Base-by-base conservation (phyloP, 2,113 vertebrate species). In the Urocynchramus pylzowi region DNA sequence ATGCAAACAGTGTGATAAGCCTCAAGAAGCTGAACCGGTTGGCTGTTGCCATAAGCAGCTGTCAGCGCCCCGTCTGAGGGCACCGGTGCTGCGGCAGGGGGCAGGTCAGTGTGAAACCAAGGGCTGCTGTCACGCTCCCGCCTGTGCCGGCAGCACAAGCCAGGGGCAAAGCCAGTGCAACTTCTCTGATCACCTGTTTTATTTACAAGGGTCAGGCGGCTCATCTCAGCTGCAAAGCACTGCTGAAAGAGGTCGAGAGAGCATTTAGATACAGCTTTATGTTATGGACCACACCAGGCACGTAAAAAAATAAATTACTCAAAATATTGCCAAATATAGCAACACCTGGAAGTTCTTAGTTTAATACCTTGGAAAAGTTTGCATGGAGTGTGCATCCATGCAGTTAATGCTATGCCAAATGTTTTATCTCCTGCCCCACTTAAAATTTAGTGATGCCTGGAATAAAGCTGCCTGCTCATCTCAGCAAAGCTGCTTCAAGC, bases 1-100 rank as follows among this genome's bases (percentile, higher is more conserved):
- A 67, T 70, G 70, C 83, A 75, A 79, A 75, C 67, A 42, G 35
- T 70, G 10, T 59, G 84, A 75, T 89, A 86, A 90, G 84, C 31
- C 16, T 42, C 21, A n/a, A 44, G 85, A 45, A 63, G 82, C 10
- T 54, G 69, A 82, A 75, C 68, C 0, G 1, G 73, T 59, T 85
- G 65, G 47, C 42, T 75, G 56, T 31, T 84, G 69, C n/a, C 18
- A 22, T 31, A 3, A 37, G 74, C 60, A 49, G 59, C 16, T 70
- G 73, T 84, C 90, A 74, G 45, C 5, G 8, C 65, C 3, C 27
- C 59, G 61, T 28, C 65, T 63, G 61, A 75, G 87, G 79, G n/a
- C 53, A 59, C 31, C n/a, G 2, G 60, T 45, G 56, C 20, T 37
- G 75, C 0, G 0, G 37, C 69, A 49, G 56, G 6, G 17, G 61